Conservation (phyloP, 2,888 invertebrate genomes). For the Clostera curtula region DNA sequence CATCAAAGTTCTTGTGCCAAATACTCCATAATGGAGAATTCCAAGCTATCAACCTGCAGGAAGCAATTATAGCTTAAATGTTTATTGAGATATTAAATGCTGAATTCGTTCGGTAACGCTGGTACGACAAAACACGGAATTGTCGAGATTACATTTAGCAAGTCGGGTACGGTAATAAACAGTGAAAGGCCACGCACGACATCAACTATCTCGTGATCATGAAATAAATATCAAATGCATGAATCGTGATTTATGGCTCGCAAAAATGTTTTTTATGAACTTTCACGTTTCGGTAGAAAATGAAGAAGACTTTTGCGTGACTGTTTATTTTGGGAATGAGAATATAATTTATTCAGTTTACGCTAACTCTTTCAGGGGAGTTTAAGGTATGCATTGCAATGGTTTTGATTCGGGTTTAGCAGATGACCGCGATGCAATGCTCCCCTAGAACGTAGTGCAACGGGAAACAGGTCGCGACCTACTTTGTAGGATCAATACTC, state of each 20-base stretch:
- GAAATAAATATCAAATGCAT: slow-evolving; percentile 9
- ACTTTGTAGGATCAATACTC: slow-evolving; percentile 70
- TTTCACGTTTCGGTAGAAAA: no score
- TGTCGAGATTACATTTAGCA: slow-evolving; percentile 55
- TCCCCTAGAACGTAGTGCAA: slow-evolving; percentile 52
- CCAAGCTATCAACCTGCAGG: slow-evolving; percentile 11
- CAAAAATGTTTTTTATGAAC: no score
- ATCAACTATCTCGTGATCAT: slow-evolving; percentile 20
- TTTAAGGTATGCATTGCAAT: no score
- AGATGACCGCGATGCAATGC: slow-evolving; percentile 43
- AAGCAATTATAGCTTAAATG: slow-evolving; percentile 19
- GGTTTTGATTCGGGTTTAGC: no score
- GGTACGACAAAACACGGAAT: slow-evolving; percentile 45
- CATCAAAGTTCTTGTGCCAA: slow-evolving; percentile 6
- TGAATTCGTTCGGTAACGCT: slow-evolving; percentile 35
- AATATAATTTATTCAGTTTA: no score
- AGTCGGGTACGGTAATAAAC: slow-evolving; percentile 30
- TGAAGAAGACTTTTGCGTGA: no score
- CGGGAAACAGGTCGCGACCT: slow-evolving; percentile 68
- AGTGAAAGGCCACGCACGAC: slow-evolving; percentile 35
- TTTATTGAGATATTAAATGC: slow-evolving; percentile 33
- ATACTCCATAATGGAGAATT: slow-evolving; percentile 2
- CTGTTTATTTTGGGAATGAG: no score
- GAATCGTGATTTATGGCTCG: slow-evolving; percentile 9
- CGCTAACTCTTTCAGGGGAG: no score